Evolutionary conservation across 2,888 invertebrate genomes (phyloP).

Genomic region (Dusona sp.): DNA sequence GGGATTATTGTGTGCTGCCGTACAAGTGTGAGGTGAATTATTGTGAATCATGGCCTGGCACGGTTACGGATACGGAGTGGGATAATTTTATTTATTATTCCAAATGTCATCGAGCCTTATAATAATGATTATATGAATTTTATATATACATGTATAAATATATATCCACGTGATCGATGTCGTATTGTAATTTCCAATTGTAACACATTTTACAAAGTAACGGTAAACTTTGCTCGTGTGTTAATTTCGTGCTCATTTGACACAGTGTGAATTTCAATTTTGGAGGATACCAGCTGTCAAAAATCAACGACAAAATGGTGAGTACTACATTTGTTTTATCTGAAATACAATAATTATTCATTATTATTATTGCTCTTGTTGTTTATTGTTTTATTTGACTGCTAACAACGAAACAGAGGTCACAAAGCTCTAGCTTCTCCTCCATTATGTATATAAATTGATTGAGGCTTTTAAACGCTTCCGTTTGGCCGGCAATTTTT

Average conservation of each 20-base stretch:
- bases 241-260: constrained; percentile 9
- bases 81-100: constrained; percentile 40
- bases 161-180: neutral
- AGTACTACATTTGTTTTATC: neutral
- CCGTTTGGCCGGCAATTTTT: constrained; percentile 31
- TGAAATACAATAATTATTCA: too few species aligned
- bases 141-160: neutral
- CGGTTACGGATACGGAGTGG: constrained; percentile 63
- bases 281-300: neutral
- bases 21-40: constrained; percentile 39
- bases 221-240: neutral
- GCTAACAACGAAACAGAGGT: constrained; percentile 1
- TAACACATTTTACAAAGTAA: neutral
- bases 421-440: neutral
- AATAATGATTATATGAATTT: constrained; percentile 1
- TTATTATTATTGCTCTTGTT: neutral
- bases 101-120: constrained; percentile 55
- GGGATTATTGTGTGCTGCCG: constrained; percentile 32
- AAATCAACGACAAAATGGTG: constrained; percentile 11
- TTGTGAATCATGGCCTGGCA: constrained; percentile 67
- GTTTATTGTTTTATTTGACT: constrained; percentile 1
- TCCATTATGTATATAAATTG: constrained; percentile 17
- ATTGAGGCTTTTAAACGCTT: constrained; percentile 33
- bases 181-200: neutral
- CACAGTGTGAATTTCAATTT: constrained; percentile 2